These are phyloP conservation scores for Cnemophilus loriae DNA, from an alignment of 2,113 vertebrate species.

Conservation along the genomic window DNA sequence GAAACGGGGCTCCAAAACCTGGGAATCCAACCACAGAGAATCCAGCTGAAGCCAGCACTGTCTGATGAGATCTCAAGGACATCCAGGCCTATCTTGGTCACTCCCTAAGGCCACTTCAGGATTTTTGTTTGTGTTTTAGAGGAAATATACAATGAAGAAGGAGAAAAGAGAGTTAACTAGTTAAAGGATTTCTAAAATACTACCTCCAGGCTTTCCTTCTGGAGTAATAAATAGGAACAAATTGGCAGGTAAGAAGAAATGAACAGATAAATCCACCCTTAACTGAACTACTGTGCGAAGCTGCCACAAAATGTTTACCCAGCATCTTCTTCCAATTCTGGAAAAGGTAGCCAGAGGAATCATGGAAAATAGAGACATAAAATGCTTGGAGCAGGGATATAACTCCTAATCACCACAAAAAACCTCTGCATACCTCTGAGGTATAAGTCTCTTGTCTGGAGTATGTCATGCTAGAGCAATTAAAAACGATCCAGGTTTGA, in stretches of 20 bases:
- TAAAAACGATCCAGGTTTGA: neutral
- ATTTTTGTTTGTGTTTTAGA: neutral
- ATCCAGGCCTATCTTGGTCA: neutral
- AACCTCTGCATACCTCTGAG: neutral
- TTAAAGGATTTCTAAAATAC: neutral
- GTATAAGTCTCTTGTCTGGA: neutral
- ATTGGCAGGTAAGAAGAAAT: neutral
- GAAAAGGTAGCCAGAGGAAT: neutral
- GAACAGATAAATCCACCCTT: neutral
- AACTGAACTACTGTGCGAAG: neutral
- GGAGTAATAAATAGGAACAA: neutral
- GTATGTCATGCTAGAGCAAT: neutral
- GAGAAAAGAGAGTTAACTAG: neutral
- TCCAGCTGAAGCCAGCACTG: neutral
- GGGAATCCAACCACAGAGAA: neutral
- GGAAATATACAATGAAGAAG: neutral
- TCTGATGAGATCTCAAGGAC: neutral
- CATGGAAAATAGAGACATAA: neutral
- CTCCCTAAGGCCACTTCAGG: neutral
- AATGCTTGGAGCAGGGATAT: neutral
- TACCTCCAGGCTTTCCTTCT: neutral
- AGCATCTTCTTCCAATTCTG: neutral
- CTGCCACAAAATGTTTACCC: neutral
- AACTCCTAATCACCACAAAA: neutral
- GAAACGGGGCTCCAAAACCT: conserved; percentile 96